Conservation (phyloP, 2,888 invertebrate species). For the Perdita meconis region DNA sequence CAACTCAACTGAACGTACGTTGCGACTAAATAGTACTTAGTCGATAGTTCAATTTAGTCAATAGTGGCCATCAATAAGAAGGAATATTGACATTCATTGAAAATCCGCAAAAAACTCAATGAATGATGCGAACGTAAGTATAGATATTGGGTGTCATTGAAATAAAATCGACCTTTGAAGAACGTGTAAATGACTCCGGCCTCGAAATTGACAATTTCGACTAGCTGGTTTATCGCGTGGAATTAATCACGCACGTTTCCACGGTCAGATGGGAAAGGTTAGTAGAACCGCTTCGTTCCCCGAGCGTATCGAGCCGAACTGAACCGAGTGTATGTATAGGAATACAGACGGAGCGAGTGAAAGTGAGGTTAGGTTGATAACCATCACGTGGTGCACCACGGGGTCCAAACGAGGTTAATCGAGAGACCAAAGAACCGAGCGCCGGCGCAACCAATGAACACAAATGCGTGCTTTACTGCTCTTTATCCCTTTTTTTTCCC, state of each 20-base stretch:
- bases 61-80: no score
- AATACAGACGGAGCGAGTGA: conserved; percentile 57
- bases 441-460: conserved; percentile 79
- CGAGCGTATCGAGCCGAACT: conserved; percentile 47
- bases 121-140: no score
- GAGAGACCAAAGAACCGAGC: conserved; percentile 77
- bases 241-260: conserved; percentile 38
- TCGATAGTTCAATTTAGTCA: no score
- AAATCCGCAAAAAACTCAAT: no score
- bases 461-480: conserved; percentile 53
- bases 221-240: conserved; percentile 37
- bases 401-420: conserved; percentile 83
- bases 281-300: conserved; percentile 36
- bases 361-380: conserved; percentile 77
- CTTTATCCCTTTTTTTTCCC: conserved; percentile 26
- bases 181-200: conserved; percentile 1
- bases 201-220: conserved; percentile 18
- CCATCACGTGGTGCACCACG: conserved; percentile 81
- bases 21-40: no score
- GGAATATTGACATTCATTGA: neutral
- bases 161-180: neutral
- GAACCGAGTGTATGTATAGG: conserved; percentile 34
- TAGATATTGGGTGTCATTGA: neutral
- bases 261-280: conserved; percentile 57
- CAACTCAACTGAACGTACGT: no score